Evolutionary conservation across 2,113 vertebrate species (phyloP), one percentile per base, ranked within the genome.

Genomic region (Psophia crepitans): DNA sequence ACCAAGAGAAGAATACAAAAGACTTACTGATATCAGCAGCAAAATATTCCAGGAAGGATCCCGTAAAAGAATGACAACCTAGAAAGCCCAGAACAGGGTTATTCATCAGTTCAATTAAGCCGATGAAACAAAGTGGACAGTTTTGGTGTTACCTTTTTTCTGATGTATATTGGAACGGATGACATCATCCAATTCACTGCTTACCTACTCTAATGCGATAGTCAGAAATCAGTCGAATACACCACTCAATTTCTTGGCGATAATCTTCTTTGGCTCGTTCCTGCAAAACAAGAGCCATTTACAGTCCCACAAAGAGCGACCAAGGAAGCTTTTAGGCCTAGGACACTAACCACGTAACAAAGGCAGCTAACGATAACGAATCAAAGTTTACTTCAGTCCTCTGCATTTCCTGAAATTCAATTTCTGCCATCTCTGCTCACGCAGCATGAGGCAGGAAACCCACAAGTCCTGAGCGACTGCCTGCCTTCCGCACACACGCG

Each of bases 21-120:
- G 9, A 3, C 99, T 98, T 97, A 99, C 99, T 99, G 96, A 99
- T 99, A 71, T 99, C 98, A 68, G 98, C 98, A 79, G 98, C 98
- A 80, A 98, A 98, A 91, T 99, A 99, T 30, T 99, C 98, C 84
- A 99, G 73, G 97, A 99, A 99, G 74, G 99, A 99, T 13, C 99
- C 99, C 3, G 96, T 96, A 95, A 99, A 99, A 24, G 99, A 99
- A 61, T 97, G 97, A 78, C 99, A 99, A 44, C 98, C 99, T 99
- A 57, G 26, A 92, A 66, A 60, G 16, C 11, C 32, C 87, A 73
- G 54, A 73, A 14, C 5, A 37, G 30, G 7, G 11, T 8, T 10
- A 16, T 20, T 27, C 9, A 71, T 33, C 80, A 87, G 89, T 11
- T 65, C 64, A 43, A 3, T 1, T 6, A 27, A 28, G 21, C 14